Conservation (phyloP, 2,113 vertebrate species). For the Aramus guarauna region DNA sequence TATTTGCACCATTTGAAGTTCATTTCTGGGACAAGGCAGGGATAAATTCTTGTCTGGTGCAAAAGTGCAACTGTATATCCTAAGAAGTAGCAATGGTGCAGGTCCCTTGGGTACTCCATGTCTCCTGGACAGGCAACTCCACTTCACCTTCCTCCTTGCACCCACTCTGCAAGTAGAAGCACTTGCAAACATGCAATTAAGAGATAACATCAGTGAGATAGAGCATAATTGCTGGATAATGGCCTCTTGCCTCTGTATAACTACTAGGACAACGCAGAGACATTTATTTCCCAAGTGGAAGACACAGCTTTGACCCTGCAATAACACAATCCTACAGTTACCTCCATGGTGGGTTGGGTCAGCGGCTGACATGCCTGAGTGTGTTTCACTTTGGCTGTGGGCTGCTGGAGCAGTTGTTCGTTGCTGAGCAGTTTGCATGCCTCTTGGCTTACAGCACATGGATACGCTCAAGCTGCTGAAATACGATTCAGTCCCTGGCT, state of each 20-base stretch:
- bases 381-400: not conserved
- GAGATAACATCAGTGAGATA: not conserved
- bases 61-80: not conserved
- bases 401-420: slow-evolving; percentile 19
- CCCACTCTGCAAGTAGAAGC: not conserved
- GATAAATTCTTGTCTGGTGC: not conserved
- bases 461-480: not conserved
- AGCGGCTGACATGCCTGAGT: not conserved
- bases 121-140: not conserved
- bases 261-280: not conserved
- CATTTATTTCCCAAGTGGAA: slow-evolving; percentile 3
- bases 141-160: slow-evolving; percentile 14
- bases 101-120: not conserved
- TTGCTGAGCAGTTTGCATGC: not conserved
- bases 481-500: not conserved
- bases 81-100: not conserved
- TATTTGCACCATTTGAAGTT: not conserved
- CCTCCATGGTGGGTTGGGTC: not conserved
- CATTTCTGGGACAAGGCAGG: not conserved
- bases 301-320: not conserved
- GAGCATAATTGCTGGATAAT: slow-evolving; percentile 38
- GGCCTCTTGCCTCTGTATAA: not conserved
- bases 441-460: slow-evolving; percentile 8
- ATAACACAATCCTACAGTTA: not conserved
- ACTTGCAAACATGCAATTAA: slow-evolving; percentile 22